A percentile compares a stretch with the other conserved stretches of the same genome.
These are phyloP conservation scores for Rosalia funebris DNA, from an alignment of 2,888 invertebrate species.

Conservation along the genomic window DNA sequence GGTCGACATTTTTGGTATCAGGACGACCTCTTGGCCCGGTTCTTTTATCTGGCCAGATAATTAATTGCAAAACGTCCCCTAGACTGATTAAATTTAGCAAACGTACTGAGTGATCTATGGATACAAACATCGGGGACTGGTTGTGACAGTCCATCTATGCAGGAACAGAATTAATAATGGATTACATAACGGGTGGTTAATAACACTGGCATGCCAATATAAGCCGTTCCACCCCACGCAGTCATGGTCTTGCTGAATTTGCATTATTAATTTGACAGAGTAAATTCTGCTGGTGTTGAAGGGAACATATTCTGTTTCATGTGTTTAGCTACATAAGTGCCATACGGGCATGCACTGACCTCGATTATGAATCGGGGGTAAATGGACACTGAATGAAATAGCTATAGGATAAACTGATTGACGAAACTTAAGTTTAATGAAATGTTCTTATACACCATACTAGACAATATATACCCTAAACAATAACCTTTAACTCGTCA, in stretches of 20 bases:
- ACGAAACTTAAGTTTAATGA: too few species aligned
- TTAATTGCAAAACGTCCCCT: constrained; percentile 17
- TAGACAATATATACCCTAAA: too few species aligned
- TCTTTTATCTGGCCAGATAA: constrained; percentile 12
- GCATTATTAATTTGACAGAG: constrained; percentile 25
- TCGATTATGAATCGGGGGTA: too few species aligned
- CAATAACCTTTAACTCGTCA: too few species aligned
- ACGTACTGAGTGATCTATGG: constrained; percentile 40
- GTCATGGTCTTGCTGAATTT: constrained; percentile 13
- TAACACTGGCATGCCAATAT: constrained; percentile 30
- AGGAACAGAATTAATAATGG: constrained; percentile 35
- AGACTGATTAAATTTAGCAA: constrained; percentile 38
- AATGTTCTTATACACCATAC: too few species aligned
- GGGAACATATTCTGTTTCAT: constrained; percentile 12
- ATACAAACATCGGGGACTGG: constrained; percentile 32
- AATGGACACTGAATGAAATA: too few species aligned
- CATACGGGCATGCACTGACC: too few species aligned
- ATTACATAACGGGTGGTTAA: constrained; percentile 36
- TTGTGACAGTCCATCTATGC: constrained; percentile 49
- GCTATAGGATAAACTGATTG: too few species aligned
- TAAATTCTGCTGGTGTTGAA: constrained; percentile 21
- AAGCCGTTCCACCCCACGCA: constrained; percentile 2
- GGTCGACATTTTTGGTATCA: background rate
- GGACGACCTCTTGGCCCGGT: background rate
- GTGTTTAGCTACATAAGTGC: too few species aligned